phyloP scores from a whole-genome alignment of 1,140 invertebrate species.

The Tribolium castaneum region DNA sequence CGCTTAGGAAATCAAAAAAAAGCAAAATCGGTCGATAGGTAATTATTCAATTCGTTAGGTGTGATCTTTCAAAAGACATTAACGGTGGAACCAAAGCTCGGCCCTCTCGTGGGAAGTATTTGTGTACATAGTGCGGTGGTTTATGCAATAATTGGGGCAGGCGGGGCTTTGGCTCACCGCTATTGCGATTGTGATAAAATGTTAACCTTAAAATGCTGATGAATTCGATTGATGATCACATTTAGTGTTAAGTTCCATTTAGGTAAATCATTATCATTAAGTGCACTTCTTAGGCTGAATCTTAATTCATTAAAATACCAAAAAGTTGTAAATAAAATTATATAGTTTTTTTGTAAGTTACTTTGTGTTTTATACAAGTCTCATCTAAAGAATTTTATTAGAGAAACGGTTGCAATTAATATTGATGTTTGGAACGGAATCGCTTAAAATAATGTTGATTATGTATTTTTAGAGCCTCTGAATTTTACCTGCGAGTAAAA shows the following conservation, averaged over 20 bases:
- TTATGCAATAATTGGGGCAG: conserved; percentile 15
- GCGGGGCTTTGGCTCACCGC: not conserved
- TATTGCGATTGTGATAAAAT: conserved; percentile 38
- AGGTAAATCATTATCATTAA: conserved; percentile 49
- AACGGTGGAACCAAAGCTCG: not conserved
- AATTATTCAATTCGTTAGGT: conserved; percentile 1
- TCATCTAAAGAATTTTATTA: conserved; percentile 37
- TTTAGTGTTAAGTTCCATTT: conserved; percentile 39
- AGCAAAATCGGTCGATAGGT: conserved; percentile 37
- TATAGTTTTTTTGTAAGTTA: conserved; percentile 53
- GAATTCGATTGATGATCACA: conserved; percentile 33
- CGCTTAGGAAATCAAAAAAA: conserved; percentile 43
- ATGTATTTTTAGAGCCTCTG: not conserved
- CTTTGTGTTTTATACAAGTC: conserved; percentile 50
- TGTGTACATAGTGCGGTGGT: conserved; percentile 1
- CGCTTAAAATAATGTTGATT: conserved; percentile 16
- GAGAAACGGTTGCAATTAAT: conserved; percentile 24
- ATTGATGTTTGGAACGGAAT: conserved; percentile 7
- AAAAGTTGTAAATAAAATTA: conserved; percentile 53
- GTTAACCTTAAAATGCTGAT: conserved; percentile 25
- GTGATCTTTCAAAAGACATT: conserved; percentile 34
- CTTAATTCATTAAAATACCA: conserved; percentile 51
- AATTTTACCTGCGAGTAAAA: not conserved
- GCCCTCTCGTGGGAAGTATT: not conserved
- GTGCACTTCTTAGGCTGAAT: conserved; percentile 58